Base-by-base conservation (phyloP, 2,888 invertebrate genomes). In the Pterobdella sp. region DNA sequence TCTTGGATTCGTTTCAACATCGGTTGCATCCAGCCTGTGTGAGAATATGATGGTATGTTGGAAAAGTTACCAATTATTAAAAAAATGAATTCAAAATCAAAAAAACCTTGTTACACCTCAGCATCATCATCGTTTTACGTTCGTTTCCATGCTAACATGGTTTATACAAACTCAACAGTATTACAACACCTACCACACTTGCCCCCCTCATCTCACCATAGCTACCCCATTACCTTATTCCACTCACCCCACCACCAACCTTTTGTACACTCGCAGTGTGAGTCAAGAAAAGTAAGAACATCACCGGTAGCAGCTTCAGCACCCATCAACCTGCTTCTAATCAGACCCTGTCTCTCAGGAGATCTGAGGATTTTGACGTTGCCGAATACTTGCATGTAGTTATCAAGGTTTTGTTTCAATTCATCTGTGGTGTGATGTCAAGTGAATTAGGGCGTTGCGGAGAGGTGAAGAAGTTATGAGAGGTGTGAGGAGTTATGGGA, bases 211-310 rank as follows among this genome's bases (percentile, higher is more conserved):
- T 18, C 42, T 14, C 42, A n/a, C n/a, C n/a, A n/a, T n/a, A n/a
- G n/a, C 42, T 31, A 10, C 64, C 7, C 29, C 7, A 64, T n/a
- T n/a, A 31, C 31, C 26, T 22, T 34, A 68, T 31, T 10, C 18
- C 14, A 37, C 26, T 7, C n/a, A n/a, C 67, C 56, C 22, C 4
- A 7, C n/a, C 22, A 69, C 67, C 31, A 76, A 82, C 83, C 83
- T 77, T 81, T 78, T 10, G 95, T 91, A 84, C 95, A 95, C 85
- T 98, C 98, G 86, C 97, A 97, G 84, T 98, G 97, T 64, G 96
- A 96, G 85, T 98, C 98, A 74, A 98, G 88, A 85, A 94, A 98
- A 29, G 97, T 97, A 76, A 98, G 88, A 0, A 94, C 93, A 0
- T 91, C 89, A 0, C 92, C 93, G n/a, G 88, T 90, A 75, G 94